Evolutionary conservation across 2,113 vertebrate species (phyloP).

Genomic region (Salvelinus alpinus): DNA sequence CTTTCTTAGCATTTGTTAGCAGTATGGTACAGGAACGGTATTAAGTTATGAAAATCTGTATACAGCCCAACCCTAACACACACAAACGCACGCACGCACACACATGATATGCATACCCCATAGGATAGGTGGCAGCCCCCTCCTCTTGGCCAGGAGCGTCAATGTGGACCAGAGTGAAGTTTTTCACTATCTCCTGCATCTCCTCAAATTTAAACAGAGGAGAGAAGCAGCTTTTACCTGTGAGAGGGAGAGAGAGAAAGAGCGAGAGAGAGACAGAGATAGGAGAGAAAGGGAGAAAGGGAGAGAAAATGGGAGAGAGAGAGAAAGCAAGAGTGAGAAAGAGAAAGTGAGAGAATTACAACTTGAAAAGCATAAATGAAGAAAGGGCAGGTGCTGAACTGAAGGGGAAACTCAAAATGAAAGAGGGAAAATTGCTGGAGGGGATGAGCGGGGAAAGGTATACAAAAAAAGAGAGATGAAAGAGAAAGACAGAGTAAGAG

Average conservation of each 20-base stretch:
- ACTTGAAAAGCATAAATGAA: not conserved
- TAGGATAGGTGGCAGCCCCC: constrained; percentile 79
- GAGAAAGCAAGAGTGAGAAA: not conserved
- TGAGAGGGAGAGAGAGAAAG: not conserved
- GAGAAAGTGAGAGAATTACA: not conserved
- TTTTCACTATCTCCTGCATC: constrained; percentile 94
- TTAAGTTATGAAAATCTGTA: no score
- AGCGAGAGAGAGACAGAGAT: not conserved
- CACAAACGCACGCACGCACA: not conserved
- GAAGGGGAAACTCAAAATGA: not conserved
- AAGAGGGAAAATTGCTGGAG: not conserved
- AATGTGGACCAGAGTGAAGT: constrained; percentile 87
- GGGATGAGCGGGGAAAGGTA: not conserved
- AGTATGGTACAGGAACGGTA: no score
- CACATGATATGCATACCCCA: constrained; percentile 68
- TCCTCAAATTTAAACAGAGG: constrained; percentile 85
- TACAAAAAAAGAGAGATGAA: not conserved
- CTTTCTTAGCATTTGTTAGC: no score
- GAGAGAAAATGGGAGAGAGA: not conserved
- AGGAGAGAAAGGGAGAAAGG: not conserved
- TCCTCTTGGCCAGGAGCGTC: constrained; percentile 89
- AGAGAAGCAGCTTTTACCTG: constrained; percentile 90
- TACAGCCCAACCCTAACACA: not conserved
- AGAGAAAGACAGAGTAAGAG: not conserved
- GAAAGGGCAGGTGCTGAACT: not conserved